Conservation (phyloP, 2,797 vertebrate species). For the Sebastes minor region DNA sequence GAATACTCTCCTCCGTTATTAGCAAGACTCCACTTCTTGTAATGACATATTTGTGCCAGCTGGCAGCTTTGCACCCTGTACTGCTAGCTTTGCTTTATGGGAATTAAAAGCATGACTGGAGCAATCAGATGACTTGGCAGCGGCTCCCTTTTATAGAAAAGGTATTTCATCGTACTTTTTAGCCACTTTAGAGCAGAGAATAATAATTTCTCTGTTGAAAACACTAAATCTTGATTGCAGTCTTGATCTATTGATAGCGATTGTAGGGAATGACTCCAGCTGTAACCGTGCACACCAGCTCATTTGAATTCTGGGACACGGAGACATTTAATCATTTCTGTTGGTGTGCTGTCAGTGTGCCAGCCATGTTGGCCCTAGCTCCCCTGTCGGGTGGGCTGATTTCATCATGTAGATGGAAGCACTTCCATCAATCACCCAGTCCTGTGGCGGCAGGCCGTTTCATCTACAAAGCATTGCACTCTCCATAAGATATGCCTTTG, state of each 20-base stretch:
- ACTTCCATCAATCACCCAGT: constrained; percentile 64
- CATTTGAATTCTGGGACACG: constrained; percentile 43
- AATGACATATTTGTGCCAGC: constrained; percentile 67
- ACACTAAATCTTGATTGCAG: neutral
- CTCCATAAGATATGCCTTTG: neutral
- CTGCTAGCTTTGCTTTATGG: constrained; percentile 49
- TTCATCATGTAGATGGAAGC: constrained; percentile 69
- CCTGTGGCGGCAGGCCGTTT: constrained; percentile 14
- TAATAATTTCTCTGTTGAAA: neutral
- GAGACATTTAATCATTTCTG: constrained; percentile 43
- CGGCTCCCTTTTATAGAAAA: constrained; percentile 15
- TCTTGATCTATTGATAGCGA: neutral
- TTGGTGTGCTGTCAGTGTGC: constrained; percentile 40
- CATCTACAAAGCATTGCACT: constrained; percentile 19
- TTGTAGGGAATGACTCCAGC: neutral
- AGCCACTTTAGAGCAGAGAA: neutral
- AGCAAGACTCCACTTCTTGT: constrained; percentile 58
- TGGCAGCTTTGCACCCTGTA: constrained; percentile 50
- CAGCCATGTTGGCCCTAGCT: constrained; percentile 33
- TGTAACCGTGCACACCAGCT: neutral
- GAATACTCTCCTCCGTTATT: constrained; percentile 40
- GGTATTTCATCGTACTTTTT: constrained; percentile 16
- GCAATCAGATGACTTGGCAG: constrained; percentile 45
- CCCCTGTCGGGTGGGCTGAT: neutral
- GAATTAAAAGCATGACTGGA: constrained; percentile 39